Conservation (phyloP, 2,797 vertebrate species). For the Oryzias sinensis region DNA sequence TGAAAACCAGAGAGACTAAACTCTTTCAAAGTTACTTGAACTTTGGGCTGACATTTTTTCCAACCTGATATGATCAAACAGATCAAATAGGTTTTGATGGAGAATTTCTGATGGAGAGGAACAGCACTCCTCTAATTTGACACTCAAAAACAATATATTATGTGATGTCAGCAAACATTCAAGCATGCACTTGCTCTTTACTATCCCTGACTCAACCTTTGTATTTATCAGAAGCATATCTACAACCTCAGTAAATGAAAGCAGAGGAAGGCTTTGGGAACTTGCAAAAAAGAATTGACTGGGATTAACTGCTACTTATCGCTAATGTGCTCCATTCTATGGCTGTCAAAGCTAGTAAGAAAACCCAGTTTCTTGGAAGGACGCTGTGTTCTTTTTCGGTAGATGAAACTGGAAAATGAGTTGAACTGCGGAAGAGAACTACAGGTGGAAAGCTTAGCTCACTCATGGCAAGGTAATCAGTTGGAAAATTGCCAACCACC, state of each 20-base stretch:
- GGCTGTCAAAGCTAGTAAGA: constrained; percentile 30
- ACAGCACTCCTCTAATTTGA: constrained; percentile 10
- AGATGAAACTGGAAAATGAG: constrained; percentile 33
- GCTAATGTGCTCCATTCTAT: constrained; percentile 22
- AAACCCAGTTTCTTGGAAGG: constrained; percentile 43
- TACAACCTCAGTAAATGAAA: constrained; percentile 31
- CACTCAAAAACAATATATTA: constrained; percentile 21
- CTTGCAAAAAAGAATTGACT: constrained; percentile 6
- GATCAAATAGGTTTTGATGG: no score
- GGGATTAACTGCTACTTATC: constrained; percentile 42
- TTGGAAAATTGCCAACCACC: constrained; percentile 22
- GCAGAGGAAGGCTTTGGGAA: constrained; percentile 25
- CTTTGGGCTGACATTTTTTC: no score
- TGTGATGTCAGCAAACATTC: constrained; percentile 19
- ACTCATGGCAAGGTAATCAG: constrained; percentile 23
- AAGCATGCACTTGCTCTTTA: constrained; percentile 14
- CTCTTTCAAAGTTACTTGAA: no score
- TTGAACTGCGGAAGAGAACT: constrained; percentile 28
- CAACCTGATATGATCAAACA: no score
- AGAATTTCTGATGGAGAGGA: constrained; percentile 6
- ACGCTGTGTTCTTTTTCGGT: constrained; percentile 44
- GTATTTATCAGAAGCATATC: constrained; percentile 19
- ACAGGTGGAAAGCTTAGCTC: constrained; percentile 30
- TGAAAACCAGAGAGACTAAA: no score
- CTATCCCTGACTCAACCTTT: constrained; percentile 26